Percentiles rank a stretch among this genome's conserved stretches.
Evolutionary conservation across 2,888 invertebrate genomes (phyloP).

Genomic region (Macrophya alboannulata): DNA sequence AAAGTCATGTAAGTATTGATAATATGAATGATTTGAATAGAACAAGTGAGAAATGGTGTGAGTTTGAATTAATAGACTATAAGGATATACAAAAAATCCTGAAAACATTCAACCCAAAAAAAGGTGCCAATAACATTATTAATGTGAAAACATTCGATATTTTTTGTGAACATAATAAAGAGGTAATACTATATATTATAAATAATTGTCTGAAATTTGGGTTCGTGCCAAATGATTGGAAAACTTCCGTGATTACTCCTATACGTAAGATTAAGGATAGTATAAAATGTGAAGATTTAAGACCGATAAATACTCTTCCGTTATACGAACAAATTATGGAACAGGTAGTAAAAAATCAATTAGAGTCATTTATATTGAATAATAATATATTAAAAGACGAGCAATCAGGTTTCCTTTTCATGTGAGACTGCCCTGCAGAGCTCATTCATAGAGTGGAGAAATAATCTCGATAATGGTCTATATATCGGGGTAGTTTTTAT

Average conservation of each 20-base stretch:
- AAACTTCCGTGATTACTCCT: conserved; percentile 56
- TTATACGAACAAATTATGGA: conserved; percentile 53
- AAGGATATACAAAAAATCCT: background rate
- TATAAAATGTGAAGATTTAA: conserved; percentile 51
- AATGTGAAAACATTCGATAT: background rate
- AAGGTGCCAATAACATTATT: background rate
- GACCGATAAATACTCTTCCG: conserved; percentile 56
- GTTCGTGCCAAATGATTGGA: conserved; percentile 54
- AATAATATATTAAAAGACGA: conserved; percentile 50
- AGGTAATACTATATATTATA: conserved; percentile 45
- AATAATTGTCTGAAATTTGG: conserved; percentile 42
- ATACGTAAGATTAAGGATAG: conserved; percentile 55
- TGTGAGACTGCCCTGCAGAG: conserved; percentile 58
- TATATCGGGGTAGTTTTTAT: conserved; percentile 55
- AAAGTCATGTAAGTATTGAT: conserved; percentile 17
- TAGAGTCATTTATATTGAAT: conserved; percentile 16
- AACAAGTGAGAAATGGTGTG: background rate
- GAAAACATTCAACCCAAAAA: background rate
- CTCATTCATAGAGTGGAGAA: conserved; percentile 55
- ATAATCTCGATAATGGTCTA: conserved; percentile 42
- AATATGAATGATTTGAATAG: conserved; percentile 18
- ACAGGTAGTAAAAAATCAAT: conserved; percentile 54
- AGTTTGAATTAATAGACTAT: background rate
- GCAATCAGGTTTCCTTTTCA: conserved; percentile 60
- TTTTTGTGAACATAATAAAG: background rate